These are phyloP conservation scores for Tauraco erythrolophus DNA, from an alignment of 2,113 vertebrate species.

Conservation along the genomic window DNA sequence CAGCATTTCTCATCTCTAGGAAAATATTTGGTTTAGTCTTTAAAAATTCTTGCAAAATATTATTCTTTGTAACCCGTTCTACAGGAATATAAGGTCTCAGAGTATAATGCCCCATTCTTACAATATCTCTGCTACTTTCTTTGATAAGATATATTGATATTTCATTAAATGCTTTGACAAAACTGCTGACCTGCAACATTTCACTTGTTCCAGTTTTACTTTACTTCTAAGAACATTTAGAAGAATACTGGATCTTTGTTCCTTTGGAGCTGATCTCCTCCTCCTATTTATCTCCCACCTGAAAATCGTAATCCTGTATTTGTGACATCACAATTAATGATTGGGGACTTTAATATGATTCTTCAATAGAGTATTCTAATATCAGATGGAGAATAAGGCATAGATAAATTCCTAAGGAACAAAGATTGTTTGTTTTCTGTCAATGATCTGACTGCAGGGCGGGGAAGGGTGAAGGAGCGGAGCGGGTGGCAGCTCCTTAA, in stretches of 20 bases:
- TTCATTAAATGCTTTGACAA: background rate
- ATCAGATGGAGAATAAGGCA: background rate
- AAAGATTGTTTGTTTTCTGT: background rate
- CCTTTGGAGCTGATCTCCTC: background rate
- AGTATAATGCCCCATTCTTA: background rate
- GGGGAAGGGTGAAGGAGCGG: background rate
- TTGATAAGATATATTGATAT: background rate
- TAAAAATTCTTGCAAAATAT: background rate
- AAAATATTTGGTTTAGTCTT: background rate
- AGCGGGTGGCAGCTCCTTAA: too few species aligned
- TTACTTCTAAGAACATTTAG: background rate
- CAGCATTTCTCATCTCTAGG: background rate
- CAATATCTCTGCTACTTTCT: background rate
- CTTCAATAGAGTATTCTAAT: background rate
- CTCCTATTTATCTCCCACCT: background rate
- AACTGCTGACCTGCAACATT: background rate
- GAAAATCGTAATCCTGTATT: background rate
- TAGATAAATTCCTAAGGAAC: background rate
- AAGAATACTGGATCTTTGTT: background rate
- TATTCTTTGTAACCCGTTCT: background rate
- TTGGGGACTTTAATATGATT: background rate
- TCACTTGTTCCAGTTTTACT: background rate
- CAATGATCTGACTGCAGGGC: background rate
- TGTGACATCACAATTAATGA: background rate
- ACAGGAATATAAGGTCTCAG: background rate